Evolutionary conservation across 2,888 invertebrate genomes (phyloP), one percentile per base, ranked within the genome.

Genomic region (Zhengitettix transpicula): DNA sequence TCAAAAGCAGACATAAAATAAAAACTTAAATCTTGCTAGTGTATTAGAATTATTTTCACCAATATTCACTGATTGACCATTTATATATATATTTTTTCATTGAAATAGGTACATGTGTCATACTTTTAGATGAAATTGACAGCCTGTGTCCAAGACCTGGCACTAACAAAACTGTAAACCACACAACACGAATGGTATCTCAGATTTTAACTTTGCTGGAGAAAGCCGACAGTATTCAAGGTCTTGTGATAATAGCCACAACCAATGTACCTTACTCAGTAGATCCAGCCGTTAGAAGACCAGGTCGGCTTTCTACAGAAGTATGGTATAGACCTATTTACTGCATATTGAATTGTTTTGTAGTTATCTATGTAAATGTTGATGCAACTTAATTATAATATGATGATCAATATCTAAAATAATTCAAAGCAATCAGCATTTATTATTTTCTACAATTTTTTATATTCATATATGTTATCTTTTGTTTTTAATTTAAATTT

Each of bases 301-400:
- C 78, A 10, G 79, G 79, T 0, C 72, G 81, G 52, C 74, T 82
- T 65, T 77, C 78, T 63, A 72, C 74, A 62, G 81, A 81, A 71
- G 78, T 81, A 59, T 57, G 51, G 10, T 28, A 28, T 28, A 28
- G 28, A 5, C 7, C 28, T 28, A 7, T 28, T 28, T 28, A 28
- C 28, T 5, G 28, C 2, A 28, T 28, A 28, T n/a, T n/a, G n/a
- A n/a, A n/a, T n/a, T n/a, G n/a, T n/a, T n/a, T n/a, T n/a, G n/a
- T n/a, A n/a, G n/a, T n/a, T n/a, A n/a, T n/a, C n/a, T n/a, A n/a
- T n/a, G n/a, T n/a, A n/a, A n/a, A n/a, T n/a, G n/a, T n/a, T n/a
- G n/a, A n/a, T 42, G 10, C 40, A 53, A 47, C 12, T 47, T 47
- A 47, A 47, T 12, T 47, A 47, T n/a, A 47, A 15, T 47, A 47